Evolutionary conservation across 2,797 vertebrate species (phyloP).

Genomic region (Gadopsis bispinosus): DNA sequence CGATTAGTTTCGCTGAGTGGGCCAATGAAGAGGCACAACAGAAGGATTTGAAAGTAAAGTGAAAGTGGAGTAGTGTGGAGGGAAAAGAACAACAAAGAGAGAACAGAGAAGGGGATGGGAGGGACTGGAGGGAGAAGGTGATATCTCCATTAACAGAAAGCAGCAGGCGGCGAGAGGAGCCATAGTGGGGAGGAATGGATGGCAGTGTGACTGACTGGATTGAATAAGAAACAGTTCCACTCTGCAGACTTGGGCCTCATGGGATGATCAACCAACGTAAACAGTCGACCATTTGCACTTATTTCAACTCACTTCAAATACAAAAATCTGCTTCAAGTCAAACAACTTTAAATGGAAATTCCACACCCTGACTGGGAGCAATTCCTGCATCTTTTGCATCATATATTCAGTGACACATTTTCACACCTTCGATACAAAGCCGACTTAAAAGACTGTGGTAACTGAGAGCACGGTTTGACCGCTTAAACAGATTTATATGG

Average conservation of each 20-base stretch:
- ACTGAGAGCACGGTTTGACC: not conserved
- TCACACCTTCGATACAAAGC: constrained; percentile 6
- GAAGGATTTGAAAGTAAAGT: constrained; percentile 56
- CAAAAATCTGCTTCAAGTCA: constrained; percentile 34
- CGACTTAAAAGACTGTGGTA: not conserved
- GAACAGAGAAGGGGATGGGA: constrained; percentile 21
- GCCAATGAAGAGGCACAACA: constrained; percentile 61
- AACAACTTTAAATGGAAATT: constrained; percentile 54
- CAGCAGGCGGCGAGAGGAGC: constrained; percentile 55
- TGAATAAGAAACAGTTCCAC: constrained; percentile 67
- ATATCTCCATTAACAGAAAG: constrained; percentile 77
- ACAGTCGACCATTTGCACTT: constrained; percentile 43
- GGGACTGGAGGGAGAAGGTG: constrained; percentile 42
- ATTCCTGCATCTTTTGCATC: constrained; percentile 43
- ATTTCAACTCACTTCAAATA: constrained; percentile 58
- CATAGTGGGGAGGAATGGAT: constrained; percentile 46
- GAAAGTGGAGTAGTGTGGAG: constrained; percentile 60
- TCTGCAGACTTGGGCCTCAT: constrained; percentile 34
- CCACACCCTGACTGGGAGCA: constrained; percentile 7
- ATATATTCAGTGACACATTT: constrained; percentile 15
- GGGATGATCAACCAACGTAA: constrained; percentile 42
- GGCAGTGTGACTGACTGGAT: constrained; percentile 67
- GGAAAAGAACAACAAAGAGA: constrained; percentile 61
- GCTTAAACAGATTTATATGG: constrained; percentile 2
- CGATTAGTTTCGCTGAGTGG: constrained; percentile 67